Percentiles rank a stretch among this genome's conserved stretches.
These are phyloP conservation scores for Acronicta alni DNA, from an alignment of 2,888 invertebrate genomes.

Conservation along the genomic window DNA sequence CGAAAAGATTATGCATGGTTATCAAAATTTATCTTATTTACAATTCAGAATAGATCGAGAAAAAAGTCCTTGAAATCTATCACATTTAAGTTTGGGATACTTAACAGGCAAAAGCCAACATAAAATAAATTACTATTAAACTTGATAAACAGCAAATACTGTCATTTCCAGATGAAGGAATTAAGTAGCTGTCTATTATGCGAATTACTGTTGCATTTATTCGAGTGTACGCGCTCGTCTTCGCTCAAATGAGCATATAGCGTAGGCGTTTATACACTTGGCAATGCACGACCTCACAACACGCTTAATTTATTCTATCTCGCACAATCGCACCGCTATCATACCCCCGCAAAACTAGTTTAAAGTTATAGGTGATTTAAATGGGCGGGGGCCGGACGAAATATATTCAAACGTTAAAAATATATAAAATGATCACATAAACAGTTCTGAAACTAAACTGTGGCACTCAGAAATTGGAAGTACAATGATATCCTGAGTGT, in stretches of 20 bases:
- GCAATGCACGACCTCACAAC: conserved; percentile 80
- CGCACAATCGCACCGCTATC: conserved; percentile 77
- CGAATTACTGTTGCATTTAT: conserved; percentile 82
- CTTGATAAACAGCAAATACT: conserved; percentile 69
- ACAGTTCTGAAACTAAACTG: conserved; percentile 78
- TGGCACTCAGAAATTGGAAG: conserved; percentile 85
- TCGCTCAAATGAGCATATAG: conserved; percentile 87
- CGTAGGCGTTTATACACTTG: conserved; percentile 80
- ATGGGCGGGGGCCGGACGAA: conserved; percentile 53
- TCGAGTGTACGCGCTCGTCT: conserved; percentile 79
- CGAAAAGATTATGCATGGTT: conserved; percentile 76
- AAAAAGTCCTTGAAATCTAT: conserved; percentile 83
- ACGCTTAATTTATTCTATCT: conserved; percentile 82
- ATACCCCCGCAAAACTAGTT: conserved; percentile 68
- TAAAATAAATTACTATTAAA: conserved; percentile 75
- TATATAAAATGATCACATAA: conserved; percentile 81
- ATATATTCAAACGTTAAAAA: conserved; percentile 60
- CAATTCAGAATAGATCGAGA: conserved; percentile 81
- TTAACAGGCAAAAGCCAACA: conserved; percentile 85
- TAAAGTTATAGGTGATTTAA: conserved; percentile 61
- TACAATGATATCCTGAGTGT: conserved; percentile 67
- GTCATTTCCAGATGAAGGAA: conserved; percentile 76
- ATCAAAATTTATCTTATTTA: conserved; percentile 84
- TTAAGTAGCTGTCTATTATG: conserved; percentile 80
- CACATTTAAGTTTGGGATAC: conserved; percentile 82